phyloP scores from a whole-genome alignment of 2,797 vertebrate species.

The Lepilemur ruficaudatus region DNA sequence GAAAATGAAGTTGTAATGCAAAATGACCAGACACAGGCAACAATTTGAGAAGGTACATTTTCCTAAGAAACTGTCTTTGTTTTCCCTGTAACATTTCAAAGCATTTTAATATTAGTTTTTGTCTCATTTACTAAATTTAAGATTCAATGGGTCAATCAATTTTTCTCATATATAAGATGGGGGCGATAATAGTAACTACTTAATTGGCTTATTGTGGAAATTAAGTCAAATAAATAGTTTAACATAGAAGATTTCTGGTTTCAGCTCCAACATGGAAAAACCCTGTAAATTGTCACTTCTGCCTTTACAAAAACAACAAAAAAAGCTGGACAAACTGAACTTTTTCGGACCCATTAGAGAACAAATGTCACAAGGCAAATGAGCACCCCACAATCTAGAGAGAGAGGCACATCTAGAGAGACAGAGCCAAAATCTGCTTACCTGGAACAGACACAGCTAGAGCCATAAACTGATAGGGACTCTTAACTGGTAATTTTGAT shows the following conservation, averaged over 20 bases:
- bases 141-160: background rate
- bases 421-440: background rate
- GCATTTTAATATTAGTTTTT: background rate
- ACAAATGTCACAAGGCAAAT: background rate
- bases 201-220: background rate
- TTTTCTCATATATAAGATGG: background rate
- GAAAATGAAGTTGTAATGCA: background rate
- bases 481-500: background rate
- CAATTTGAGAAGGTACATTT: background rate
- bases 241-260: background rate
- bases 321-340: background rate
- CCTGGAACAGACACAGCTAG: background rate
- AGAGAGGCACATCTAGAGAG: background rate
- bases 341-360: background rate
- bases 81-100: background rate
- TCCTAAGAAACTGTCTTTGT: background rate
- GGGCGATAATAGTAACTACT: background rate
- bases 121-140: conserved; percentile 5
- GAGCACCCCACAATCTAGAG: background rate
- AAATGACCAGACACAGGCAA: background rate
- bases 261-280: background rate
- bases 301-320: background rate
- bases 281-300: background rate
- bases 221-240: background rate
- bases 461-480: background rate